A percentile compares a stretch with the other conserved stretches of the same genome.
Evolutionary conservation across 2,797 vertebrate genomes (phyloP).

Genomic region (Phoebastria nigripes): DNA sequence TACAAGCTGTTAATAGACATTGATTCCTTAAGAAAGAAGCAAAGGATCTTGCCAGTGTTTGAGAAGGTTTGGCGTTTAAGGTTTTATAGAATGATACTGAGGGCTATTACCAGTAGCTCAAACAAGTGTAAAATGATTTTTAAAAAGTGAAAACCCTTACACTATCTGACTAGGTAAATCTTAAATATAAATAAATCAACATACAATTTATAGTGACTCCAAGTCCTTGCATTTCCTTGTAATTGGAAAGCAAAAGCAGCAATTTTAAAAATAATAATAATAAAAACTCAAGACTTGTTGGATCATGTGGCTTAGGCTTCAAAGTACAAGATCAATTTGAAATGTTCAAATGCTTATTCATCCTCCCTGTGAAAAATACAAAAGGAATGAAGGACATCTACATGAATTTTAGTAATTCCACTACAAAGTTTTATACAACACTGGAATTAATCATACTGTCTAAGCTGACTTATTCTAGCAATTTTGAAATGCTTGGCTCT

Average conservation of each 20-base stretch:
- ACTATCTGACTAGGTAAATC: fast-evolving
- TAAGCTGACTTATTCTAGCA: background rate
- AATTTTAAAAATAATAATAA: background rate
- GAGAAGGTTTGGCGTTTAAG: background rate
- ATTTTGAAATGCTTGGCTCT: background rate
- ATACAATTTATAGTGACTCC: background rate
- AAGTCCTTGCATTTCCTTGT: background rate
- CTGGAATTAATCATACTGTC: background rate
- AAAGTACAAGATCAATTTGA: background rate
- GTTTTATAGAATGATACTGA: background rate
- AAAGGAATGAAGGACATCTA: background rate
- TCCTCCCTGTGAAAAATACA: background rate
- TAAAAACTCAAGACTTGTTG: no score
- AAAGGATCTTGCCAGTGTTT: background rate
- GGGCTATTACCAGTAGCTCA: background rate
- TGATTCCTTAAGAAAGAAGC: background rate
- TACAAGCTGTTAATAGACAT: background rate
- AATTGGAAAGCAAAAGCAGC: background rate
- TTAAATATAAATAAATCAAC: background rate
- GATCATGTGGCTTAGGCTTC: background rate
- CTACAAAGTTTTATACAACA: background rate
- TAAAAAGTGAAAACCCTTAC: background rate
- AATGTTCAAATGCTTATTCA: background rate
- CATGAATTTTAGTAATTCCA: constrained; percentile 23
- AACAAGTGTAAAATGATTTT: background rate